Base-by-base conservation (phyloP, 1,140 invertebrate species). In the Drosophila obscura region DNA sequence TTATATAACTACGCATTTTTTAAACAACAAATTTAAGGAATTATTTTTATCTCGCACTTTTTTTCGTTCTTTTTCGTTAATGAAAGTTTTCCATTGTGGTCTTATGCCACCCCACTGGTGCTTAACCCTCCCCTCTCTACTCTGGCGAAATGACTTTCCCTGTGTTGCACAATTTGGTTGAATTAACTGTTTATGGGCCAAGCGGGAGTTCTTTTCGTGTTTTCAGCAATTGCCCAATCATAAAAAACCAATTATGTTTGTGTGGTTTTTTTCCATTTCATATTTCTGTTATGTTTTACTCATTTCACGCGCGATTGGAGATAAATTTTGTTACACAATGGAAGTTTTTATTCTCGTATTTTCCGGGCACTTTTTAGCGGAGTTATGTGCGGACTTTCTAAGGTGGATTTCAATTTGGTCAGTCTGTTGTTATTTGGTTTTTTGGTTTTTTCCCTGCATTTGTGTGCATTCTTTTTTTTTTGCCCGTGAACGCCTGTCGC, bases 291-390 rank as follows among this genome's bases (percentile, higher is more conserved):
- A 2, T 62, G 16, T 63, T 61, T 26, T 26, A 44, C 74, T 85
- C 51, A 78, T 81, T 87, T 78, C 77, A 80, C 77, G 68, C 73
- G 59, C 73, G 73, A 81, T 84, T 76, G 55, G 43, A 80, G 80
- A 71, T 77, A 85, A 81, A 80, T 51, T 69, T 77, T 45, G 45
- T 57, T 72, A 43, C 56, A 26, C 68, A 72, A 72, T 61, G 68
- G 61, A 2, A 66, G n/a, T 45, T 66, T 60, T 79, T 79, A 55
- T 73, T 74, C 59, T 39, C 53, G 78, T 68, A 46, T 83, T 77
- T 80, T 51, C 19, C 26, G 44, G 43, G 45, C 59, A 67, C 57
- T 68, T 64, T 63, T n/a, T 15, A 48, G 63, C 50, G 15, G 43
- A 46, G 35, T 64, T 62, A 22, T 56, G 24, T 41, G 46, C 9